Evolutionary conservation across 1,140 invertebrate genomes (phyloP).

Genomic region (Sitobion miscanthi): DNA sequence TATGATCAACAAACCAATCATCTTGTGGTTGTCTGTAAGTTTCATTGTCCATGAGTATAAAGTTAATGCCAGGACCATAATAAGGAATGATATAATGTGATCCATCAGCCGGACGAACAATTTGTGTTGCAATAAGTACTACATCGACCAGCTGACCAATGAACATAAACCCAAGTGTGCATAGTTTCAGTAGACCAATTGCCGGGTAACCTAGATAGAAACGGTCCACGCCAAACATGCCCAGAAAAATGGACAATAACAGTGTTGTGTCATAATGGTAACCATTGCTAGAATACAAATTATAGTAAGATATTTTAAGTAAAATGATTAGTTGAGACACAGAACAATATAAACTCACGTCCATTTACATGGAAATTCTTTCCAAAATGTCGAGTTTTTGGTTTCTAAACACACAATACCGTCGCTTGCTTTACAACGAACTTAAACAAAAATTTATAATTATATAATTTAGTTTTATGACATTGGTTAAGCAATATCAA

Average conservation of each 20-base stretch:
- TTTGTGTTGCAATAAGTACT: slow-evolving; percentile 91
- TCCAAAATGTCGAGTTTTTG: slow-evolving; percentile 80
- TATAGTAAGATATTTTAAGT: neutral
- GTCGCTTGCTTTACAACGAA: slow-evolving; percentile 81
- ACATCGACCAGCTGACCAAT: slow-evolving; percentile 95
- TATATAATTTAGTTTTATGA: neutral
- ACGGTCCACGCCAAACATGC: slow-evolving; percentile 96
- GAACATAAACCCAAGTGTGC: slow-evolving; percentile 95
- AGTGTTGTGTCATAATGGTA: slow-evolving; percentile 92
- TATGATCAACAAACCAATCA: slow-evolving; percentile 70
- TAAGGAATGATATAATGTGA: slow-evolving; percentile 95
- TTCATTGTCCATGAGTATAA: slow-evolving; percentile 83
- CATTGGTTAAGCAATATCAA: neutral
- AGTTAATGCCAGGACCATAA: slow-evolving; percentile 85
- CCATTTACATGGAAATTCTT: slow-evolving; percentile 87
- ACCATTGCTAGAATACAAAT: slow-evolving; percentile 77
- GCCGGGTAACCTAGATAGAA: slow-evolving; percentile 97
- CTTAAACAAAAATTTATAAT: slow-evolving; percentile 65
- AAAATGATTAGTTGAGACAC: neutral
- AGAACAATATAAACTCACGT: slow-evolving; percentile 74
- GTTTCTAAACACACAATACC: slow-evolving; percentile 83
- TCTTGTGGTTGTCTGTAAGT: slow-evolving; percentile 83
- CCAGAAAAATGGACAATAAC: slow-evolving; percentile 91
- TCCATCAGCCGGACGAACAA: slow-evolving; percentile 92
- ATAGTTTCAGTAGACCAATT: slow-evolving; percentile 91